Percentiles rank a stretch among this genome's conserved stretches.
Evolutionary conservation across 2,113 vertebrate genomes (phyloP).

Genomic region (Colaptes auratus): DNA sequence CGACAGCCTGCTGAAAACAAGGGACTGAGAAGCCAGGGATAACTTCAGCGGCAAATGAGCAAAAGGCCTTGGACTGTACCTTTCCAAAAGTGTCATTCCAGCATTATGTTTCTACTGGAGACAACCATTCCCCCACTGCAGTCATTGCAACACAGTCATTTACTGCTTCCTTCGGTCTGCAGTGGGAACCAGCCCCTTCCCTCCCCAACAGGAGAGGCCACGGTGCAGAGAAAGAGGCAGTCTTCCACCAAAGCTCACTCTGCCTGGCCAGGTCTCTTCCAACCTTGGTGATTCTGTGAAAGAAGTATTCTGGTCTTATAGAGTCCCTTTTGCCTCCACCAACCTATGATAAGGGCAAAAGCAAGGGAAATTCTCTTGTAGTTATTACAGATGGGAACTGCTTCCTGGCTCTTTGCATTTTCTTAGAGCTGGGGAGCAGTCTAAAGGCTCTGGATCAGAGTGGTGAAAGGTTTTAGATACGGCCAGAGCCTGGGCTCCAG

Average conservation of each 20-base stretch:
- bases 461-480: background rate
- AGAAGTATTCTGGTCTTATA: background rate
- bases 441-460: background rate
- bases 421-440: background rate
- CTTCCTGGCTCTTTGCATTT: background rate
- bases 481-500: background rate
- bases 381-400: background rate
- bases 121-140: constrained; percentile 34
- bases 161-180: background rate
- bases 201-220: background rate
- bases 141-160: background rate
- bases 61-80: background rate
- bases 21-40: background rate
- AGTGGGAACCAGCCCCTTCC: background rate
- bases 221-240: background rate
- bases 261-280: background rate
- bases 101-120: background rate
- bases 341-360: background rate
- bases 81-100: background rate
- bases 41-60: background rate
- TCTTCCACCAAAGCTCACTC: background rate
- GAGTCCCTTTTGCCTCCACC: background rate
- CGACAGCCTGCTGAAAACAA: background rate
- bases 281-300: background rate
- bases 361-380: background rate